Conservation (phyloP, 2,888 invertebrate genomes). For the Cephus sareptanus region DNA sequence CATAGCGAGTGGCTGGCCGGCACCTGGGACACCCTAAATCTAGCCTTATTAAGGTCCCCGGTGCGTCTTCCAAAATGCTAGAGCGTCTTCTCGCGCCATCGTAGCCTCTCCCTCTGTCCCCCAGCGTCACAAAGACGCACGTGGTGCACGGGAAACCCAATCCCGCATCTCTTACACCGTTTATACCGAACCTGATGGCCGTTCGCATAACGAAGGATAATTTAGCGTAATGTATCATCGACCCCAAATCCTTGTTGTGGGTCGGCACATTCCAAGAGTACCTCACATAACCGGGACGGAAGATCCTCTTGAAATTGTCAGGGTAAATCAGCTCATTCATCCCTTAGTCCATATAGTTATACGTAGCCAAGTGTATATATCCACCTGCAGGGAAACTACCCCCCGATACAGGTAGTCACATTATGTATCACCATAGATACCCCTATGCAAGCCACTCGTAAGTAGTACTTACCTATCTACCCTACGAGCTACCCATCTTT, state of each 20-base stretch:
- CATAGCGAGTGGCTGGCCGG: conserved; percentile 28
- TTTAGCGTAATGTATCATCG: background rate
- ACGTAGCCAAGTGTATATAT: background rate
- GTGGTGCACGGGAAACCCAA: background rate
- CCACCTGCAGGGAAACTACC: background rate
- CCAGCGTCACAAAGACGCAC: background rate
- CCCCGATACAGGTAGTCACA: background rate
- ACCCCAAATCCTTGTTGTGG: background rate
- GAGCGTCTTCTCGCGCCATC: background rate
- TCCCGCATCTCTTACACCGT: background rate
- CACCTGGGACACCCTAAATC: conserved; percentile 57
- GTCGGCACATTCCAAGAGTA: background rate
- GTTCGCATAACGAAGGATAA: background rate
- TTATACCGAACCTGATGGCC: background rate
- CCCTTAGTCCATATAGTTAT: background rate
- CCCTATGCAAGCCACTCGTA: background rate
- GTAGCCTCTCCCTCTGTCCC: background rate
- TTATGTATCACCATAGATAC: background rate
- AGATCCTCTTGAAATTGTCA: background rate
- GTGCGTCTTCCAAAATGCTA: background rate
- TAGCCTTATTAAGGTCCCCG: conserved; percentile 50
- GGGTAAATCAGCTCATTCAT: background rate
- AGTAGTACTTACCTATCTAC: background rate
- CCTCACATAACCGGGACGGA: background rate
- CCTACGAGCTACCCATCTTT: background rate